phyloP scores from a whole-genome alignment of 1,140 invertebrate genomes.

The Drosophila willistoni region DNA sequence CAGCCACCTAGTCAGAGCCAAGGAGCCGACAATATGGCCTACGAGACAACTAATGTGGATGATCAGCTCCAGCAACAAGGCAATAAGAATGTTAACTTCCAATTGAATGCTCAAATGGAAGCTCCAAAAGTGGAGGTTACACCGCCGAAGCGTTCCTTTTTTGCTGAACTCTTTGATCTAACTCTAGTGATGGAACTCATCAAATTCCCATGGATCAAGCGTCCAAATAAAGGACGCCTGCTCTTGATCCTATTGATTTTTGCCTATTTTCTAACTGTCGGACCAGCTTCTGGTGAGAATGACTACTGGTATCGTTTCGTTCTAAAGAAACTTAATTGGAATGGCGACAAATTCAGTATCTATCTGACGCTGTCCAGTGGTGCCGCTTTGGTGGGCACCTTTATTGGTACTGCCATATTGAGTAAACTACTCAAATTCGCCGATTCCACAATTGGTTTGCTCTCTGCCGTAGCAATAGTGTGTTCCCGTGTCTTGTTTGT shows the following conservation, averaged over 20 bases:
- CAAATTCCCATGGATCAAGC: constrained; percentile 67
- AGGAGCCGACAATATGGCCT: constrained; percentile 73
- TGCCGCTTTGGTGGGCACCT: constrained; percentile 69
- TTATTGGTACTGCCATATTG: constrained; percentile 76
- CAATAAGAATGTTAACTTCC: constrained; percentile 73
- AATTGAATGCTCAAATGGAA: constrained; percentile 62
- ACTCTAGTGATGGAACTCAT: constrained; percentile 73
- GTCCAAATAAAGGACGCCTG: constrained; percentile 69
- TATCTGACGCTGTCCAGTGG: constrained; percentile 67
- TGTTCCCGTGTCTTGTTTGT: constrained; percentile 71
- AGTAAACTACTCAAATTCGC: constrained; percentile 78
- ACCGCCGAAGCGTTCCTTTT: constrained; percentile 43
- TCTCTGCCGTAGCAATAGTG: constrained; percentile 70
- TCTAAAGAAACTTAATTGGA: constrained; percentile 77
- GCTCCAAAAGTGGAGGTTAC: constrained; percentile 48
- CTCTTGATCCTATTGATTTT: constrained; percentile 68
- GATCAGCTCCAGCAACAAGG: constrained; percentile 46
- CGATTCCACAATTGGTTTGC: constrained; percentile 72
- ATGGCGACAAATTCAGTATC: constrained; percentile 75
- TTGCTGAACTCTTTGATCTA: constrained; percentile 77
- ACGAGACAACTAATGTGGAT: constrained; percentile 63
- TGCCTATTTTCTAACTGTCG: constrained; percentile 73
- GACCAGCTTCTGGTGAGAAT: constrained; percentile 69
- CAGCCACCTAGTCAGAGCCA: constrained; percentile 32
- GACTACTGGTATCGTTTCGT: constrained; percentile 79